Evolutionary conservation across 1,140 invertebrate genomes (phyloP), one percentile per base, ranked within the genome.

Genomic region (Cherax quadricarinatus): DNA sequence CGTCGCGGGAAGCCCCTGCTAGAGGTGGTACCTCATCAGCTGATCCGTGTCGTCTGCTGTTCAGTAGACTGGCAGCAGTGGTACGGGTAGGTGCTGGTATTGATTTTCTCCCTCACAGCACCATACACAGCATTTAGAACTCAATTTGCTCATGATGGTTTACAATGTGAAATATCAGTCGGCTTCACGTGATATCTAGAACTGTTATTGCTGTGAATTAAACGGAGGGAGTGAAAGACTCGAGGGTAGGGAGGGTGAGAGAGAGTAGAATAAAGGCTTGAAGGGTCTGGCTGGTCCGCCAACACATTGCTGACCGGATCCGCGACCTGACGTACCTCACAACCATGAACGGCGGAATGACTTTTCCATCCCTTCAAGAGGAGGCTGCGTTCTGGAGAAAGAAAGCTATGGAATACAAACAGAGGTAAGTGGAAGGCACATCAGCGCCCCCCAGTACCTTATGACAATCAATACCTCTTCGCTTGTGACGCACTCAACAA

Each of bases 281-380:
- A 51, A n/a, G 62, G 62, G 62, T 75, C 73, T 87, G 75, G 86
- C 49, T 88, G 75, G 62, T 57, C 86, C 73, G 51, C 73, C 86
- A 78, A 79, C 86, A 53, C 86, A 88, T 79, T 79, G 86, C 86
- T 88, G 86, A 88, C 86, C 86, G 75, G 86, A 88, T 60, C 86
- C 73, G 16, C 78, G 86, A 88, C 86, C 86, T 80, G 66, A 18
- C 86, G 41, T 75, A 66, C 24, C 7, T 7, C 86, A 53, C 12
- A 75, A 79, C 73, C 48, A 88, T 88, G 86, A 88, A 80, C 57
- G 86, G 86, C 75, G 86, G 80, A 79, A 73, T 79, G 75, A 88
- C 30, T 14, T 88, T 88, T 48, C 41, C 86, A 51, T 62, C 86
- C 21, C 51, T 53, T 2, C 18, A 88, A 57, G 73, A 88, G 86